Evolutionary conservation across 1,140 invertebrate genomes (phyloP), one percentile per base, ranked within the genome.

Genomic region (Zeugodacus cucurbitae): DNA sequence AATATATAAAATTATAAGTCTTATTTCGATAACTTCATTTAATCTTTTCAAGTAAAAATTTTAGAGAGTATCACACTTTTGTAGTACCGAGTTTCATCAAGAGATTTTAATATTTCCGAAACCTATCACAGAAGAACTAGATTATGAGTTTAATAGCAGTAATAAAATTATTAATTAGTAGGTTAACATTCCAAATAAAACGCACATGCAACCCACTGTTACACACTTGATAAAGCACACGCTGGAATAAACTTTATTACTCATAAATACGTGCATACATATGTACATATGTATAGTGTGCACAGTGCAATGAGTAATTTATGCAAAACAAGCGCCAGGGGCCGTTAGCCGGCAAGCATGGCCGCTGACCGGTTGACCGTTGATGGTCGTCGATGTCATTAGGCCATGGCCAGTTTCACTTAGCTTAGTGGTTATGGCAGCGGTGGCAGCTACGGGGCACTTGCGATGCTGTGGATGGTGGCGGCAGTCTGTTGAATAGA

Each of bases 381-480:
- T 78, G 70, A 78, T 78, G 70, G 70, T 78, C 70, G 70, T 78
- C 37, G 70, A 37, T 78, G 70, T 78, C 70, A 78, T 78, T 78
- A 78, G 70, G 70, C 70, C 70, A 78, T 34, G 70, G 70, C n/a
- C 70, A 78, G 70, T 78, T 78, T 17, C 26, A 78, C 70, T 78
- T 78, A 37, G 37, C 70, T 78, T 78, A 78, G 70, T 78, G 70
- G 70, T 44, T 44, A 34, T 78, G 70, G 20, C 70, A 78, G 37
- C 14, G 37, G 22, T 29, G 17, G 17, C 2, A 74, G 67, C 67
- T 22, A 0, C 11, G 34, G 34, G 34, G 29, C 29, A 17, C 26
- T 67, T 8, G 32, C 34, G 64, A 4, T 67, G 64, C 64, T 32
- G 64, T 67, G 64, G 64, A 17, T 34, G 64, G 29, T 14, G 26